Conservation (phyloP, 2,888 invertebrate species). For the Micoletzkya japonica region DNA sequence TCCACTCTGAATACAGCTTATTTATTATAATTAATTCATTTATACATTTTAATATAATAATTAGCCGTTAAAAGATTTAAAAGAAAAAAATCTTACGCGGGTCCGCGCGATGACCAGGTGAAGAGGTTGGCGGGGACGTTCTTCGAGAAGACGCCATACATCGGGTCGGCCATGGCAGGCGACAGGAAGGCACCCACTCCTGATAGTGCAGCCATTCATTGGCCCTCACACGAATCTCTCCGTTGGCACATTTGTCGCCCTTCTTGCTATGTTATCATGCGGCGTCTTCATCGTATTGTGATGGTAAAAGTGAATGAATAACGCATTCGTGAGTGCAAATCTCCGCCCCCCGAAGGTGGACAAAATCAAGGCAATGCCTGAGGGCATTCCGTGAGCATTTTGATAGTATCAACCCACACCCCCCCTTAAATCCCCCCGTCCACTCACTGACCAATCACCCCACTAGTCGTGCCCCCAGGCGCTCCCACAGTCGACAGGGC, state of each 20-base stretch:
- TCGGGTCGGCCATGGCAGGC: slow-evolving; percentile 94
- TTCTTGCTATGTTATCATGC: too few relatives aligned
- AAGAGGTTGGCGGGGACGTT: slow-evolving; percentile 83
- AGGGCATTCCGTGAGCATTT: not conserved
- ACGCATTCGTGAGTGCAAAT: too few relatives aligned
- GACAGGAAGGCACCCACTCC: slow-evolving; percentile 95
- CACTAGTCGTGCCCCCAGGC: slow-evolving; percentile 66
- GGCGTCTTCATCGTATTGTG: too few relatives aligned
- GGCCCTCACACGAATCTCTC: too few relatives aligned
- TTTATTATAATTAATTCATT: not conserved
- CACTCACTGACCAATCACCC: slow-evolving; percentile 38
- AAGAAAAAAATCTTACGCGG: slow-evolving; percentile 63
- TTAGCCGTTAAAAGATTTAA: not conserved
- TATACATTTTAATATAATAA: not conserved
- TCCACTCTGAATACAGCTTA: slow-evolving; percentile 70
- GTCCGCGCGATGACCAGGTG: slow-evolving; percentile 71
- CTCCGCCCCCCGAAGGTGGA: too few relatives aligned
- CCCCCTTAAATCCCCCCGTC: not conserved
- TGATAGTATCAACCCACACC: not conserved
- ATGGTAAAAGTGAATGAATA: too few relatives aligned
- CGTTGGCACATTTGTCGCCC: too few relatives aligned
- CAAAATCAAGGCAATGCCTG: too few relatives aligned
- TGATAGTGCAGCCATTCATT: too few relatives aligned
- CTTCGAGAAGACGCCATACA: slow-evolving; percentile 79
- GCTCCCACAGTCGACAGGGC: slow-evolving; percentile 86